Percentiles rank a stretch among this genome's conserved stretches.
Conservation (phyloP, 2,113 vertebrate species). For the Heterotilapia buettikoferi region DNA sequence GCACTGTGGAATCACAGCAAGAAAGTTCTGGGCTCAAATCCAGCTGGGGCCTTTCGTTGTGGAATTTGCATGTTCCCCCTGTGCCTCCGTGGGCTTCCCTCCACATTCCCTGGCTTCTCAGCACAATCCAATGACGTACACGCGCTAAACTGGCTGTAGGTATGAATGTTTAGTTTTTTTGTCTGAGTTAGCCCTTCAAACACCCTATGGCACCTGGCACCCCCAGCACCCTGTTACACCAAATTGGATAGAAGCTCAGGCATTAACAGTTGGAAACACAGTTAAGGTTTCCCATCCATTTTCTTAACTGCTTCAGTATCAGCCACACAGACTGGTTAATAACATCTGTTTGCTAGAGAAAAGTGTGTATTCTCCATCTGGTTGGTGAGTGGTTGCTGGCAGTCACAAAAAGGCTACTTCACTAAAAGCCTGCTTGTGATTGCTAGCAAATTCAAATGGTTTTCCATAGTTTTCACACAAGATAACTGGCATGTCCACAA, state of each 20-base stretch:
- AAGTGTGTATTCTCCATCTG: neutral
- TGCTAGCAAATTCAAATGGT: neutral
- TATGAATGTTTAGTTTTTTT: neutral
- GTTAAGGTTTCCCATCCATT: neutral
- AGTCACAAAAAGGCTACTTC: neutral
- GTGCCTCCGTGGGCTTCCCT: neutral
- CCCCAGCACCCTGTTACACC: neutral
- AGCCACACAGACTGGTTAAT: neutral
- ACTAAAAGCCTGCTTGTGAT: neutral
- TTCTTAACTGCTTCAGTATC: neutral
- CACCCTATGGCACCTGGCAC: neutral
- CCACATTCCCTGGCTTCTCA: neutral
- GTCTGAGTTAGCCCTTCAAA: neutral
- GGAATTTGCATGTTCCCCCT: neutral
- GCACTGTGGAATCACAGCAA: neutral
- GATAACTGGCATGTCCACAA: neutral
- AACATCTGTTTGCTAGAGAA: neutral
- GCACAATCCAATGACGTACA: neutral
- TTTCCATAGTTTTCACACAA: fast-evolving
- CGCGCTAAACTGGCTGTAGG: neutral
- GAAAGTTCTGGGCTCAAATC: neutral
- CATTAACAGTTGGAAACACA: neutral
- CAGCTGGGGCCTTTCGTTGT: neutral
- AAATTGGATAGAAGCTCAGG: neutral
- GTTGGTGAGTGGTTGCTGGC: neutral